Conservation (phyloP, 2,888 invertebrate species). For the Orthosia gracilis region DNA sequence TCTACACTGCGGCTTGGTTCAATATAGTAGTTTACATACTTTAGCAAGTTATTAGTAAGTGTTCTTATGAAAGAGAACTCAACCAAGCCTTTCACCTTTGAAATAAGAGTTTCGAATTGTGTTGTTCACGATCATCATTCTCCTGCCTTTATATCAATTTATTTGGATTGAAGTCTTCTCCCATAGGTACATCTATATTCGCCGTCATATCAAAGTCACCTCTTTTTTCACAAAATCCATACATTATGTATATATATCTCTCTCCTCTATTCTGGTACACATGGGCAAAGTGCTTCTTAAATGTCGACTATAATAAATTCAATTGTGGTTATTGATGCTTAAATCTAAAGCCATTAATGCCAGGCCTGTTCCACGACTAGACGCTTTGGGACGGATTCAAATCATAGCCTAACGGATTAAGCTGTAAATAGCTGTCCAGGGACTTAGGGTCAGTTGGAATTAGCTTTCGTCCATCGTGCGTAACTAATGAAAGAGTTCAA, state of each 20-base stretch:
- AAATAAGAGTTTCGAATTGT: no score
- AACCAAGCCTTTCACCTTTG: no score
- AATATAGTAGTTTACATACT: not conserved
- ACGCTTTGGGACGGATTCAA: slow-evolving; percentile 48
- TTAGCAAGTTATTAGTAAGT: not conserved
- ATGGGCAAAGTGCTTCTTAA: not conserved
- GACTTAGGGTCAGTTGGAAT: slow-evolving; percentile 47
- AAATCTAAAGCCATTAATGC: slow-evolving; percentile 8
- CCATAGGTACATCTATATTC: no score
- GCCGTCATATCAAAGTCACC: no score
- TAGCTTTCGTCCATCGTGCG: slow-evolving; percentile 41
- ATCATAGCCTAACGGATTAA: slow-evolving; percentile 37
- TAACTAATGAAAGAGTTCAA: slow-evolving; percentile 57
- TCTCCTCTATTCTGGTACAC: no score
- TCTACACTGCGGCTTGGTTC: not conserved
- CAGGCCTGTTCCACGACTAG: slow-evolving; percentile 21
- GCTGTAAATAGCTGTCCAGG: slow-evolving; percentile 45
- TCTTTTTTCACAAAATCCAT: no score
- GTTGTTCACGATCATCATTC: no score
- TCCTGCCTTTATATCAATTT: no score
- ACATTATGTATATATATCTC: no score
- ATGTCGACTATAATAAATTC: slow-evolving; percentile 17
- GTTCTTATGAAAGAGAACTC: not conserved
- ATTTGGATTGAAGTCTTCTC: no score
- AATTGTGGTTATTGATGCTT: slow-evolving; percentile 2